These are phyloP conservation scores for Gallinago undulata DNA, from an alignment of 2,113 vertebrate species.

Conservation along the genomic window DNA sequence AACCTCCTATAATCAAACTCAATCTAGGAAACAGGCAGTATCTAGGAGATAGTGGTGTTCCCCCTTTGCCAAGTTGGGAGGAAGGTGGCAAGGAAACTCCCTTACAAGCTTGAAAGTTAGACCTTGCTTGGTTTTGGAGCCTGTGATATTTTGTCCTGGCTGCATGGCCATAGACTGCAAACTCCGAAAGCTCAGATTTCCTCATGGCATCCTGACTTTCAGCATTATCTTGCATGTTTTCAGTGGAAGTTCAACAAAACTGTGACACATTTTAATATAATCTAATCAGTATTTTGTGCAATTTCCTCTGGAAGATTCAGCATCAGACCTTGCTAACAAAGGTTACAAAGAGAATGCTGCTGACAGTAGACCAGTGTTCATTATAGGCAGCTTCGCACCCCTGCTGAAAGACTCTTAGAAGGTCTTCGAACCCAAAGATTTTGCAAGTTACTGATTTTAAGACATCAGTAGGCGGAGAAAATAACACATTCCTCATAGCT, in stretches of 20 bases:
- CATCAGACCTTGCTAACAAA: background rate
- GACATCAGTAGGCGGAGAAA: background rate
- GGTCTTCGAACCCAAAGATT: background rate
- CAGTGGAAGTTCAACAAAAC: background rate
- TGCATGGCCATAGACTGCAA: background rate
- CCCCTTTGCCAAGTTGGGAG: background rate
- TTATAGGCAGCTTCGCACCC: background rate
- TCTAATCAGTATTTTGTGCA: background rate
- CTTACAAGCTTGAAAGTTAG: background rate
- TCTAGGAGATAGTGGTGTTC: background rate
- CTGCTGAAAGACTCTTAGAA: background rate
- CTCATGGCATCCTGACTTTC: background rate
- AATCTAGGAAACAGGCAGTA: background rate
- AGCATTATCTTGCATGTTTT: background rate
- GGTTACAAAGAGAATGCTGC: background rate
- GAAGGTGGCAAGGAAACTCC: background rate
- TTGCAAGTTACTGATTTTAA: background rate
- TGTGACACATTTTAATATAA: background rate
- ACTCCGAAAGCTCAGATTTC: background rate
- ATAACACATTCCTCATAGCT: background rate
- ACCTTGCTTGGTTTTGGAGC: background rate
- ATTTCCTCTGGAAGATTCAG: background rate
- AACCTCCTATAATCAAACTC: background rate
- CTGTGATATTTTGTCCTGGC: background rate
- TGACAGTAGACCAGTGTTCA: rapidly evolving